Conservation (phyloP, 2,888 invertebrate genomes). For the Lutraria lutraria region DNA sequence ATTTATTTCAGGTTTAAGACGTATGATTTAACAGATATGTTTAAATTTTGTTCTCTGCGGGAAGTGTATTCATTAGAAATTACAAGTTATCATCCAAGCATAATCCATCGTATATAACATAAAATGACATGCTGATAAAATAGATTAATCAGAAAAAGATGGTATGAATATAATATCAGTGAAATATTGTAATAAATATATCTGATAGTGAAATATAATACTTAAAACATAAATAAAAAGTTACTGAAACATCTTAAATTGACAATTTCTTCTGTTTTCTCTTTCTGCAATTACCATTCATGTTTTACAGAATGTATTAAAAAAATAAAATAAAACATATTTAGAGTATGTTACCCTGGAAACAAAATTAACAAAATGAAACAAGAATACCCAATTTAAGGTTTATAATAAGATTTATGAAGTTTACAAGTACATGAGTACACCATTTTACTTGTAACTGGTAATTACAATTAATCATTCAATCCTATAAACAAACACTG, state of each 20-base stretch:
- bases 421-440: background rate
- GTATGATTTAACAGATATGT: background rate
- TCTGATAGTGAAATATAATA: background rate
- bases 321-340: background rate
- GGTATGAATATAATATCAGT: background rate
- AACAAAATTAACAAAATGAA: background rate
- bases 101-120: background rate
- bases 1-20: background rate
- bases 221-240: too few species aligned
- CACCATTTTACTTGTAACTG: conserved; percentile 5
- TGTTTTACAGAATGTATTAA: background rate
- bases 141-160: background rate
- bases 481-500: background rate
- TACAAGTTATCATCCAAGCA: background rate
- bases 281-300: background rate
- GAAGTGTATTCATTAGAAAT: background rate
- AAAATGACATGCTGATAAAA: background rate
- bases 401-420: background rate
- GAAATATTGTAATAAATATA: background rate
- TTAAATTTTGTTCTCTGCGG: background rate
- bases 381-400: background rate
- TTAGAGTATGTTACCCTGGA: background rate
- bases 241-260: too few species aligned
- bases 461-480: background rate
- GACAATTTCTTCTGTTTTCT: too few species aligned